Evolutionary conservation across 1,140 invertebrate species (phyloP).

Genomic region (Zaprionus nigranus): DNA sequence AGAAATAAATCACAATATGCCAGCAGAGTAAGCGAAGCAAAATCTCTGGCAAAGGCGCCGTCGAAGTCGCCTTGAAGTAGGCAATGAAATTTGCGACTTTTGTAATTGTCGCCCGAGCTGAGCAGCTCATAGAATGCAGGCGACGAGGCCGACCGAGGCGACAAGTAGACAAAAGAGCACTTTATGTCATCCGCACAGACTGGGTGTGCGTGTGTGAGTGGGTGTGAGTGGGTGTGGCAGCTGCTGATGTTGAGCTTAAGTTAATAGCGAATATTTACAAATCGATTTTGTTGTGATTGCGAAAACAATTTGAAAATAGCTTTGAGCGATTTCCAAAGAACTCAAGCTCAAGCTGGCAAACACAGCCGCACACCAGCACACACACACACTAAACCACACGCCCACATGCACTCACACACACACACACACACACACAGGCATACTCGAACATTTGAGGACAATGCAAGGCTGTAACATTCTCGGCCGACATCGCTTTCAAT

Average conservation of each 20-base stretch:
- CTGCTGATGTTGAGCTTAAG: constrained; percentile 41
- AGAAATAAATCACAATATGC: constrained; percentile 66
- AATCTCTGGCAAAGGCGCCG: background rate
- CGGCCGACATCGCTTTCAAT: constrained; percentile 24
- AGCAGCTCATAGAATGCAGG: constrained; percentile 47
- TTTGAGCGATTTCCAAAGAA: constrained; percentile 73
- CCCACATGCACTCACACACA: background rate
- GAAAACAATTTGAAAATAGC: no score
- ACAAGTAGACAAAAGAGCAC: constrained; percentile 39
- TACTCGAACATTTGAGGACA: constrained; percentile 19
- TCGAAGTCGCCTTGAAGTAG: constrained; percentile 23
- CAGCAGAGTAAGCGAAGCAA: constrained; percentile 29
- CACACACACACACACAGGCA: background rate
- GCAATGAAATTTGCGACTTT: constrained; percentile 56
- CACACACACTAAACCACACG: constrained; percentile 9
- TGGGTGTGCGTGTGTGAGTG: background rate
- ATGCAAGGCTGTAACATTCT: constrained; percentile 29
- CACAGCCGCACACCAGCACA: constrained; percentile 19
- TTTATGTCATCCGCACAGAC: constrained; percentile 21
- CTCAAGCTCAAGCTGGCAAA: constrained; percentile 65
- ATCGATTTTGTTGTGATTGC: constrained; percentile 78
- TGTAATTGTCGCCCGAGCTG: constrained; percentile 50
- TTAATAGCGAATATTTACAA: constrained; percentile 63
- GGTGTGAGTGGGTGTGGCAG: constrained; percentile 25
- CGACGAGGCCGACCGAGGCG: constrained; percentile 5